Evolutionary conservation across 2,113 vertebrate genomes (phyloP).

Genomic region (Cepphus grylle): DNA sequence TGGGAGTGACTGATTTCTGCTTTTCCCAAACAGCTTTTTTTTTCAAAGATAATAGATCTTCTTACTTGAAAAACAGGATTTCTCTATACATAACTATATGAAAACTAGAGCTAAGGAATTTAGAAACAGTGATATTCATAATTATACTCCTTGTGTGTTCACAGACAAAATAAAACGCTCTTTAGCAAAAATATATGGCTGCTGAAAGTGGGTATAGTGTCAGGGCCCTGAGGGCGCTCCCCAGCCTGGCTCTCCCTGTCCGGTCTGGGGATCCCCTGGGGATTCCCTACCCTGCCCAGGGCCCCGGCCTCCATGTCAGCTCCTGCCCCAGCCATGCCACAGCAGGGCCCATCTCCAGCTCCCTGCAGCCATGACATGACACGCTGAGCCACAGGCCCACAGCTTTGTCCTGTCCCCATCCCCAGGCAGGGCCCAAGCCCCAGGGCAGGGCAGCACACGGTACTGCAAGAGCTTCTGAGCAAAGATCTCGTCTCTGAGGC

Average conservation of each 20-base stretch:
- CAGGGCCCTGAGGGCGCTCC: neutral
- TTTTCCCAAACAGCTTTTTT: neutral
- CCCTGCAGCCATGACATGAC: neutral
- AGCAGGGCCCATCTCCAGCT: neutral
- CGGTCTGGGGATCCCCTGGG: neutral
- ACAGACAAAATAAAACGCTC: neutral
- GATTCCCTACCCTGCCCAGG: neutral
- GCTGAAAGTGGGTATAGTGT: neutral
- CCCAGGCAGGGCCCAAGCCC: neutral
- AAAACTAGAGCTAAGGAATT: neutral
- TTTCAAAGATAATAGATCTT: neutral
- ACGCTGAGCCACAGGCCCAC: neutral
- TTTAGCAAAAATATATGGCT: neutral
- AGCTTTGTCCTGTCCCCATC: neutral
- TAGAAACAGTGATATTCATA: neutral
- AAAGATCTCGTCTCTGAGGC: neutral
- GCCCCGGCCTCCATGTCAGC: neutral
- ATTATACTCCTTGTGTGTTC: neutral
- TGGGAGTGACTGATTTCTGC: constrained; percentile 32
- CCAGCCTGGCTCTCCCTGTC: neutral
- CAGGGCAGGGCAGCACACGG: neutral
- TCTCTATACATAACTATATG: neutral
- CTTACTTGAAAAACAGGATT: neutral
- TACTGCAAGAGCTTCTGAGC: neutral
- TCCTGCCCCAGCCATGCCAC: neutral